Evolutionary conservation across 2,888 invertebrate species (phyloP), one percentile per base, ranked within the genome.

Genomic region (Eristalis tenax): DNA sequence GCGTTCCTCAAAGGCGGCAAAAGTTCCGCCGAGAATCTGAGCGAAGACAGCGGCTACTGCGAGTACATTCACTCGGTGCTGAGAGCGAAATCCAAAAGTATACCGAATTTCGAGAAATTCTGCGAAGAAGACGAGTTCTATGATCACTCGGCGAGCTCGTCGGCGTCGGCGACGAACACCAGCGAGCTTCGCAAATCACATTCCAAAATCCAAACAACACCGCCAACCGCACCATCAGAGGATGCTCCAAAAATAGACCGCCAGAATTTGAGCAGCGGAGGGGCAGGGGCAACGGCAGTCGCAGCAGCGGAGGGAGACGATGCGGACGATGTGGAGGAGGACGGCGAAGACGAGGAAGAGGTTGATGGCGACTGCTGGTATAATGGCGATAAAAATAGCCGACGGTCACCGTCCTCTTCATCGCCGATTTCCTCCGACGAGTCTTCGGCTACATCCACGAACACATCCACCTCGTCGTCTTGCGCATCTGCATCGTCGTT

Each of bases 31-130:
- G 96, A 97, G 91, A 96, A 96, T 94, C 94, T 97, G 89, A 96
- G 96, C 91, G 96, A 97, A 92, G 96, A 97, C 92, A 96, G 96
- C 90, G 96, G 96, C 74, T 96, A 96, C 93, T 95, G 96, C 90
- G 96, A 96, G 89, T 61, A 85, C 61, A 88, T 83, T 35, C 77
- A 88, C 57, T 90, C 91, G 50, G 89, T 90, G 26, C 90, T 91
- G 63, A 90, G 91, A 43, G 88, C 90, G 43, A 94, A 93, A 90
- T 93, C 94, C 35, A 93, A 93, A 89, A 93, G 93, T 82, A 93
- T 93, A 89, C 93, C 94, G 69, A 93, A 94, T 89, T 92, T 93
- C 89, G 92, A 92, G 70, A 92, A 92, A 82, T 92, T 93, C 78
- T 92, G 90, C 88, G 93, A 93, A 88, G 92, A 92, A 88, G 92